Base-by-base conservation (phyloP, 1,140 invertebrate genomes). In the Oedothorax gibbosus region DNA sequence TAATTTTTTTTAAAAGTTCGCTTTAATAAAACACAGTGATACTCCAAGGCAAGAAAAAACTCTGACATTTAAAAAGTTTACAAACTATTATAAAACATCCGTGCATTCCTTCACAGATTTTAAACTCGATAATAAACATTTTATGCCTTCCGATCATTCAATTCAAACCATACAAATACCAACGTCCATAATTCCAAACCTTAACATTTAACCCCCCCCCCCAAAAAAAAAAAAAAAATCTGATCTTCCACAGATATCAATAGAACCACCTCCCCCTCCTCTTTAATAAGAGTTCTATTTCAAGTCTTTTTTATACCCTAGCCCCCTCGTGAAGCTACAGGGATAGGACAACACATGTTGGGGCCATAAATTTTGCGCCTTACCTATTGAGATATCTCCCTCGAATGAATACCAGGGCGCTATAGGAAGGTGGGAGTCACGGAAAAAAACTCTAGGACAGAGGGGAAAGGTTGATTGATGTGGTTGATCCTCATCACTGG, bases 311-410 rank as follows among this genome's bases (percentile, higher is more conserved):
- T 66, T 81, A 81, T 76, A 66, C 53, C 14, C 20, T 49, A 73
- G 78, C 75, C 51, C 60, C 60, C 56, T 15, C 57, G 10, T 35
- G 35, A 35, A 35, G 12, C 65, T n/a, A 12, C 21, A 20, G 50
- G 69, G 18, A 75, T 50, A 64, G 81, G 71, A 84, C 83, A 85
- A 85, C 83, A 85, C 75, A 85, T 85, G 83, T 85, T 85, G 83
- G 83, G 71, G 83, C 72, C 75, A 85, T 85, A 85, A 85, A 85
- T 85, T 85, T 85, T 68, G n/a, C 62, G 71, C 80, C 50, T 69
- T 56, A 62, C 64, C 64, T 49, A 56, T 66, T 54, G 66, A 56
- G 18, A 56, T 64, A 64, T 12, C 56, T 53, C 62, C 64, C 50
- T 65, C 56, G 60, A 66, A 83, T 83, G 81, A 83, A 83, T 83